A percentile compares a stretch with the other conserved stretches of the same genome.
Evolutionary conservation across 2,888 invertebrate species (phyloP).

Genomic region (Euproctis similis): DNA sequence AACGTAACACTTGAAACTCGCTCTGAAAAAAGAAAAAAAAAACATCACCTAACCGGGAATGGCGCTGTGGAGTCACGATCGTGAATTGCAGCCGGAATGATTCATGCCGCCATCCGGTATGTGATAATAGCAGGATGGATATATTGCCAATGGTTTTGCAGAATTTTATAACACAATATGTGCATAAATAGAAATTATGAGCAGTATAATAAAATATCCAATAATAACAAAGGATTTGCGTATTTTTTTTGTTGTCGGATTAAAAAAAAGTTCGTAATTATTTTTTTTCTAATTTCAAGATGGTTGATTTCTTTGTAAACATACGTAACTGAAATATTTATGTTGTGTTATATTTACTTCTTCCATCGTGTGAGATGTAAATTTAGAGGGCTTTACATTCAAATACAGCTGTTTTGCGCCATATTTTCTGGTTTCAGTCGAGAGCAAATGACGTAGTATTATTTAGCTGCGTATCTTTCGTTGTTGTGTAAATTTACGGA

Average conservation of each 20-base stretch:
- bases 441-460: slow-evolving; percentile 10
- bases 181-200: slow-evolving; percentile 7
- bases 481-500: background rate
- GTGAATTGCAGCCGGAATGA: background rate
- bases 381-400: slow-evolving; percentile 23
- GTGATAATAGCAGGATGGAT: slow-evolving; percentile 1
- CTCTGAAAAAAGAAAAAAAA: too few relatives aligned
- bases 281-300: too few relatives aligned
- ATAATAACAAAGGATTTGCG: background rate
- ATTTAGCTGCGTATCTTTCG: too few relatives aligned
- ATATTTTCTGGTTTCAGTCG: slow-evolving; percentile 9
- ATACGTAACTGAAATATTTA: too few relatives aligned
- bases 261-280: too few relatives aligned
- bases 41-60: too few relatives aligned
- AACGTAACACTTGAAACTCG: too few relatives aligned
- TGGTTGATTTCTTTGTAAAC: too few relatives aligned
- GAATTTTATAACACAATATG: slow-evolving; percentile 1
- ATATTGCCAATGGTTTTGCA: background rate
- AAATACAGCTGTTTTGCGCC: slow-evolving; percentile 18
- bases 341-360: slow-evolving; percentile 21
- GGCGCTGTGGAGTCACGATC: background rate
- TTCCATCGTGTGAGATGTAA: slow-evolving; percentile 13
- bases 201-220: background rate
- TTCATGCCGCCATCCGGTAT: background rate
- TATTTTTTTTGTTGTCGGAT: too few relatives aligned